Percentiles rank a stretch among this genome's conserved stretches.
Evolutionary conservation across 1,140 invertebrate species (phyloP).

Genomic region (Ceratina calcarata): DNA sequence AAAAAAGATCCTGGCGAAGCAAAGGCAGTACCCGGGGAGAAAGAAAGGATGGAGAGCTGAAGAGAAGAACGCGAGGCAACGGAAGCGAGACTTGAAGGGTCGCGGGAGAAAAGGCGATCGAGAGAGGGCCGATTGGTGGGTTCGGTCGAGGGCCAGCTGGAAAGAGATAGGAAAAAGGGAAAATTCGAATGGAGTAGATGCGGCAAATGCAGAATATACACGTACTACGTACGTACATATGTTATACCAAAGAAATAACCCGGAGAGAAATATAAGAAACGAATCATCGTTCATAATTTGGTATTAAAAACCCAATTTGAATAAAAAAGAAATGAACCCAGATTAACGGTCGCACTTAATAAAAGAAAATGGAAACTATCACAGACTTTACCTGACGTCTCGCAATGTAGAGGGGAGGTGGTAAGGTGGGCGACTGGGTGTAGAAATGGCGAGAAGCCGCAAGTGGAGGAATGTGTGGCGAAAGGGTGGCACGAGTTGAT

Average conservation of each 20-base stretch:
- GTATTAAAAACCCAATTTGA: no score
- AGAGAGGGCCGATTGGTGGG: background rate
- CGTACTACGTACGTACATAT: background rate
- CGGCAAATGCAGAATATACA: background rate
- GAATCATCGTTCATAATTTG: background rate
- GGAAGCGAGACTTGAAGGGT: background rate
- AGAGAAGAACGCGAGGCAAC: background rate
- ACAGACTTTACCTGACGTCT: background rate
- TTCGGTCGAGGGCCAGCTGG: background rate
- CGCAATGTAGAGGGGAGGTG: background rate
- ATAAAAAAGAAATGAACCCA: no score
- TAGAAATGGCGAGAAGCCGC: conserved; percentile 32
- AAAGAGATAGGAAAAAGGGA: background rate
- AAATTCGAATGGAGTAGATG: background rate
- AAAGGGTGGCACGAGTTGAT: conserved; percentile 63
- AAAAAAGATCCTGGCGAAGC: background rate
- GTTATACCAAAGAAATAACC: background rate
- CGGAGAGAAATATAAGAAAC: background rate
- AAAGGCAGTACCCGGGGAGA: background rate
- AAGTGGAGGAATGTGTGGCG: conserved; percentile 45
- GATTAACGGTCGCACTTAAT: no score
- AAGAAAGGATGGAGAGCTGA: background rate
- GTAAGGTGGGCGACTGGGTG: background rate
- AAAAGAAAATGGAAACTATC: no score
- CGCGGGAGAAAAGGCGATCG: background rate